These are phyloP conservation scores for Hozukius guyotensis DNA, from an alignment of 2,797 vertebrate species.

Conservation along the genomic window DNA sequence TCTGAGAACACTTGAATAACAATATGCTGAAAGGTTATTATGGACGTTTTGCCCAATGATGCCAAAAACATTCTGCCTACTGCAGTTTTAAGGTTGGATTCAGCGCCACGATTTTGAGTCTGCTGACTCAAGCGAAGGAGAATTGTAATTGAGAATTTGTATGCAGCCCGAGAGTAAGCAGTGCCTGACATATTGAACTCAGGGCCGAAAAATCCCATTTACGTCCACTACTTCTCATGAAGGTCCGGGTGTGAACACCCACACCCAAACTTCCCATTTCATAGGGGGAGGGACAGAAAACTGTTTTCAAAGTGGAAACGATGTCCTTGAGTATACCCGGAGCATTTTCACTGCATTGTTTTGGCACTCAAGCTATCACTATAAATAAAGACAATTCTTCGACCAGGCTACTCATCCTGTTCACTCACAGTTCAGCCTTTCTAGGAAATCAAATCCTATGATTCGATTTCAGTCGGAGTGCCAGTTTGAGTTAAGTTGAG, in stretches of 20 bases:
- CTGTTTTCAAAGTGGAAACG: constrained; percentile 1
- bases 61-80: too few species aligned
- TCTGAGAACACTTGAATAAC: too few species aligned
- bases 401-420: not conserved
- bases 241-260: not conserved
- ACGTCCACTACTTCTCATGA: constrained; percentile 7
- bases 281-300: not conserved
- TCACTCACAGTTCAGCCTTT: constrained; percentile 17
- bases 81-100: not conserved
- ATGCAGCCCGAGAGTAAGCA: not conserved
- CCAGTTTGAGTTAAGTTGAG: constrained; percentile 40
- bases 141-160: not conserved
- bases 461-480: constrained; percentile 38
- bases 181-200: not conserved
- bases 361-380: constrained; percentile 20
- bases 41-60: too few species aligned
- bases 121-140: not conserved
- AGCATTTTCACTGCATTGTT: constrained; percentile 18
- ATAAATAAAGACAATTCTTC: constrained; percentile 33
- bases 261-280: constrained; percentile 18
- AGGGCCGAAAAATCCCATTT: not conserved
- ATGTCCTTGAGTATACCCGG: constrained; percentile 25
- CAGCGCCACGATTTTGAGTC: not conserved
- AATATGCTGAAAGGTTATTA: too few species aligned
- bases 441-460: constrained; percentile 36